Conservation (phyloP, 2,797 vertebrate species). For the Mus minutoides region DNA sequence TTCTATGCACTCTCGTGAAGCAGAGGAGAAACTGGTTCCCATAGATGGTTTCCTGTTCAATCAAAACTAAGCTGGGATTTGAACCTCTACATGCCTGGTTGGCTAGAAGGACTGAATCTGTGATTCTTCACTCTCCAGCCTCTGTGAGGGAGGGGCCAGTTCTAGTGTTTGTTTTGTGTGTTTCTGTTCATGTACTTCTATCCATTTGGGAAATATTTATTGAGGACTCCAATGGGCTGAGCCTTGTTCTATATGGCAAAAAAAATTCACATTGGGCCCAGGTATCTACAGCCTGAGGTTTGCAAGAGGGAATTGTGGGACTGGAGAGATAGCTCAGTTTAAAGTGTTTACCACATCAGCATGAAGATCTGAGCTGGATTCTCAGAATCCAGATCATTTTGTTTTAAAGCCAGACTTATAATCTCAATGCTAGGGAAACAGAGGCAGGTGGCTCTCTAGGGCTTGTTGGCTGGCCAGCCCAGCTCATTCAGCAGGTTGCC, state of each 20-base stretch:
- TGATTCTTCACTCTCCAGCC: too few species aligned
- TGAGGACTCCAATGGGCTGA: accelerated
- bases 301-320: background rate
- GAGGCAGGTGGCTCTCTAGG: background rate
- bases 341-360: background rate
- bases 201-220: background rate
- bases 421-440: background rate
- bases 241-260: background rate
- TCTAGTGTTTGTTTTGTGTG: background rate
- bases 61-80: background rate
- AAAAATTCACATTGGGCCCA: background rate
- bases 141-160: background rate
- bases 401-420: background rate
- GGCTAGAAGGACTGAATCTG: background rate
- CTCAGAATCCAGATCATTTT: background rate
- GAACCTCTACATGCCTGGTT: background rate
- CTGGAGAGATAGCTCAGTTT: background rate
- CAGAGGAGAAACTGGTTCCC: background rate
- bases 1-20: background rate
- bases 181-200: background rate
- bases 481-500: background rate
- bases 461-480: background rate
- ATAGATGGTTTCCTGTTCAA: background rate
- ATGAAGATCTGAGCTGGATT: background rate
- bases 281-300: too few species aligned